Conservation (phyloP, 2,888 invertebrate species). For the Acanthosepion lycidas region DNA sequence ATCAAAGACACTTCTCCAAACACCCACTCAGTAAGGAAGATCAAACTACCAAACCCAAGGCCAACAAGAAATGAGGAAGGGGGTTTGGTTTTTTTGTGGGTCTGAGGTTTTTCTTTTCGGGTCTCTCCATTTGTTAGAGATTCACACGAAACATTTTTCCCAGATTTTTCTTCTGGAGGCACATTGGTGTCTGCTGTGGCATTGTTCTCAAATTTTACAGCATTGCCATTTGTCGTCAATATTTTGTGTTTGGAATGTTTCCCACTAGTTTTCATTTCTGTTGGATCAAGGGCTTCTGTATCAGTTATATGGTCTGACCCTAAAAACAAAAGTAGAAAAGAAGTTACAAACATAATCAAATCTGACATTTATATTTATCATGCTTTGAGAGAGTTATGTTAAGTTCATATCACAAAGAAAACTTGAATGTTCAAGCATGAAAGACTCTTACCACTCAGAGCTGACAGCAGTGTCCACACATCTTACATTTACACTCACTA, state of each 20-base stretch:
- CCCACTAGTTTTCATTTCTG: background rate
- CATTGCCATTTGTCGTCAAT: background rate
- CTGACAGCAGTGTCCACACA: too few relatives aligned
- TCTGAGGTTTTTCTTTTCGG: background rate
- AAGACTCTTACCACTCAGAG: too few relatives aligned
- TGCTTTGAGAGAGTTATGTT: background rate
- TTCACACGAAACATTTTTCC: background rate
- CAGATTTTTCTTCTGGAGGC: background rate
- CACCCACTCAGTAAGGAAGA: constrained; percentile 71
- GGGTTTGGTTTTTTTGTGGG: constrained; percentile 25
- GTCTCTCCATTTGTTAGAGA: background rate
- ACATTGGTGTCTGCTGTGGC: constrained; percentile 13
- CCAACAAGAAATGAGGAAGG: constrained; percentile 66
- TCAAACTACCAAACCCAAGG: constrained; percentile 71
- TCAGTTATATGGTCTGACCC: background rate
- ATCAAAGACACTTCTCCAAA: constrained; percentile 74
- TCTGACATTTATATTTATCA: background rate
- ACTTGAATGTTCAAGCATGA: too few relatives aligned
- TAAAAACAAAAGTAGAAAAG: background rate
- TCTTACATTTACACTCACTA: too few relatives aligned
- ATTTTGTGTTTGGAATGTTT: background rate
- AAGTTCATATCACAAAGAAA: too few relatives aligned
- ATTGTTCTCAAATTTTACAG: background rate
- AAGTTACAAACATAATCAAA: background rate
- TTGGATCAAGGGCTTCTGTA: background rate